Percentiles rank a stretch among this genome's conserved stretches.
These are phyloP conservation scores for Leptopilina drosophilae DNA, from an alignment of 2,888 invertebrate genomes.

Conservation along the genomic window DNA sequence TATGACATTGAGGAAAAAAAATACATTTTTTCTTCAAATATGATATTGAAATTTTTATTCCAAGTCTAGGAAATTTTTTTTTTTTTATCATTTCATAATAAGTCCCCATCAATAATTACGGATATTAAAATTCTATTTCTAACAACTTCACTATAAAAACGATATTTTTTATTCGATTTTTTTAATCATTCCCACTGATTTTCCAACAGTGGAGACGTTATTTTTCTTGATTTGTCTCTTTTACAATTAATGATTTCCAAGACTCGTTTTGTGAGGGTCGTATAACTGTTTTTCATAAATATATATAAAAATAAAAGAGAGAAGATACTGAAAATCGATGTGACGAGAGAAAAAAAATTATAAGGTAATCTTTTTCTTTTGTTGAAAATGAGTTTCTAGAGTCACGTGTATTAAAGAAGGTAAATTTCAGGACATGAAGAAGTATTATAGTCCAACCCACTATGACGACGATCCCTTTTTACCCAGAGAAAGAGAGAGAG, in stretches of 20 bases:
- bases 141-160: not conserved
- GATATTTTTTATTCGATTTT: slow-evolving; percentile 9
- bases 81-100: not conserved
- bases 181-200: not conserved
- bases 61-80: no score
- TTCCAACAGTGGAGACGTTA: not conserved
- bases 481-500: not conserved
- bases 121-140: not conserved
- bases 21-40: no score
- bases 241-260: slow-evolving; percentile 14
- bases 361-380: slow-evolving; percentile 34
- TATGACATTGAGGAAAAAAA: no score
- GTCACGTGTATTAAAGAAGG: slow-evolving; percentile 13
- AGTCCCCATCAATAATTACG: not conserved
- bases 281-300: slow-evolving; percentile 16
- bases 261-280: slow-evolving; percentile 39
- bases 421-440: not conserved
- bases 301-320: not conserved
- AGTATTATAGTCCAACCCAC: not conserved
- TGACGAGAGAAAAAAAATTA: not conserved
- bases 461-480: slow-evolving; percentile 1
- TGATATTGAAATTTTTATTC: no score
- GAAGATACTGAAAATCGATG: slow-evolving; percentile 26
- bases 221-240: slow-evolving; percentile 20
- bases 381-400: slow-evolving; percentile 19